Evolutionary conservation across 1,140 invertebrate species (phyloP), one percentile per base, ranked within the genome.

Genomic region (Bradysia coprophila): DNA sequence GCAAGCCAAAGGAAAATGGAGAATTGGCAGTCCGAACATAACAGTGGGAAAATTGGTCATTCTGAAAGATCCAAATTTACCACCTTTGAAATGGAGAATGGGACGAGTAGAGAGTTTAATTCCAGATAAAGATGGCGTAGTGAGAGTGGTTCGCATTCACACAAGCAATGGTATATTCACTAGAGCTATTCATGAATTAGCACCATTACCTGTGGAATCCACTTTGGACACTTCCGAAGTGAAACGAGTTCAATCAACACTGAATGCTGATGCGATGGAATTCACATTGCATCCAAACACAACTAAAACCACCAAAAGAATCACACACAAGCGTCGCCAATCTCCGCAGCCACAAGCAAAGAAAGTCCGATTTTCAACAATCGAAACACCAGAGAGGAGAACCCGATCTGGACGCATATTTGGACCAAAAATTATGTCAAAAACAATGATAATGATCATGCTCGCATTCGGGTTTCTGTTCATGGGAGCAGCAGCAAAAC

Each of bases 1-100:
- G 19, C 52, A 56, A 43, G 37, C 48, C 33, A 41, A 51, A 6
- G 32, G 11, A 9, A 56, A 56, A 41, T 56, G 54, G 50, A 45
- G 42, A 21, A 34, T 18, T 16, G 32, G 20, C 16, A 33, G 36
- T 19, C 19, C 9, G 11, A 40, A 49, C 40, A 42, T 46, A 6
- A 33, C 40, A 15, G 23, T 46, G 32, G 47, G 44, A 2, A 33
- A 49, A 24, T n/a, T 55, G 15, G 53, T 52, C 3, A n/a, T 52
- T 18, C 41, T 50, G 0, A 40, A 49, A 21, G 47, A 53, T 28
- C 48, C 45, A 36, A 50, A 46, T n/a, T 21, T 43, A 19, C 44
- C 48, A 2, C 46, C 51, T 10, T 28, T 28, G 21, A 43, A 36
- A 15, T 56, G 52, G 54, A 37, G 24, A 21, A 23, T 53, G 16